Conservation (phyloP, 1,140 invertebrate species). For the Cyclargus thomasi region DNA sequence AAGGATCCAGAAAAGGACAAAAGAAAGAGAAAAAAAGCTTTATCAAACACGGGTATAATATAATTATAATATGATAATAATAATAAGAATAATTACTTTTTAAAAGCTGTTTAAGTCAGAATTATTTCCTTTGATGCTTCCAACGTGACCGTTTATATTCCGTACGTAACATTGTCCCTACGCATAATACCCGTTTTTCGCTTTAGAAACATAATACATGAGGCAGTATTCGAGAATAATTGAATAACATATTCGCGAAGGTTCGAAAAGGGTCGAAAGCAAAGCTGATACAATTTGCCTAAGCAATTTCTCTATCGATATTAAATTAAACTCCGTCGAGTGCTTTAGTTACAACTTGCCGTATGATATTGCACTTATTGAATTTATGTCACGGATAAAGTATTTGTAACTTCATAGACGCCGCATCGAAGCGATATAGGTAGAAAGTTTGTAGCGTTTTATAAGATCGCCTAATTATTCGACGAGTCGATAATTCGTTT, state of each 20-base stretch:
- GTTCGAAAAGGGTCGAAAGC: constrained; percentile 10
- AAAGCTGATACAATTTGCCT: constrained; percentile 16
- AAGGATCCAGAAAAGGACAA: no score
- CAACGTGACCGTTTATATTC: background rate
- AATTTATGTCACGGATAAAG: background rate
- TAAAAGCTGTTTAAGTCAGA: no score
- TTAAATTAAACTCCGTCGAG: constrained; percentile 13
- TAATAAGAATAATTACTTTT: no score
- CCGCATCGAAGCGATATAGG: no score
- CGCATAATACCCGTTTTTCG: background rate
- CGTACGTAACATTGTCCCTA: background rate
- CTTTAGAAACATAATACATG: background rate
- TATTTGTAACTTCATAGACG: background rate
- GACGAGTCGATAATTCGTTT: background rate
- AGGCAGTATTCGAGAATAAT: constrained; percentile 12
- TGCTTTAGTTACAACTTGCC: constrained; percentile 12
- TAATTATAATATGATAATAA: no score
- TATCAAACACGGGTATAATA: no score
- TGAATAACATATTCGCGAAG: constrained; percentile 10
- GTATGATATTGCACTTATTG: background rate
- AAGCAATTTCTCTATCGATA: constrained; percentile 11
- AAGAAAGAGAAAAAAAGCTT: no score
- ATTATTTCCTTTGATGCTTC: no score
- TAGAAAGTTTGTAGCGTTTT: no score
- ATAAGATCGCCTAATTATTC: no score